Conservation (phyloP, 2,113 vertebrate species). For the Melanostigma gelatinosum region DNA sequence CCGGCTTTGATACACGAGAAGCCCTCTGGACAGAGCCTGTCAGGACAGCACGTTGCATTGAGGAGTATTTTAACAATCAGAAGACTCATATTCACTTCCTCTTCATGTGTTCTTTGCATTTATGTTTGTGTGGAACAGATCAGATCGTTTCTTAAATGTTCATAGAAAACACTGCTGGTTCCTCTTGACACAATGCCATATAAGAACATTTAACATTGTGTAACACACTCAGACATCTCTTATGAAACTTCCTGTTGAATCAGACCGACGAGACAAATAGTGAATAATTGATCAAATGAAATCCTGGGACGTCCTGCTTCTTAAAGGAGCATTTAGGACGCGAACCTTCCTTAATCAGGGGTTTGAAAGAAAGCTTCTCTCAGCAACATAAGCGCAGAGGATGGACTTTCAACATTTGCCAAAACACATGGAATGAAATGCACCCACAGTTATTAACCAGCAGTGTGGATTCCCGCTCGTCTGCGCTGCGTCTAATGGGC, state of each 20-base stretch:
- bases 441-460: conserved; percentile 13
- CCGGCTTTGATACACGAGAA: conserved; percentile 93
- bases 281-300: neutral
- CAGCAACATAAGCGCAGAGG: neutral
- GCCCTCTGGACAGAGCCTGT: conserved; percentile 95
- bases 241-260: neutral
- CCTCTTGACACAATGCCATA: too few relatives aligned
- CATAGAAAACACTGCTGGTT: neutral
- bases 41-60: conserved; percentile 36
- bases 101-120: neutral
- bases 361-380: neutral
- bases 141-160: neutral
- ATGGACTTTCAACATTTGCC: too few relatives aligned
- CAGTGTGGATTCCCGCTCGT: neutral
- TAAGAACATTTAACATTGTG: too few relatives aligned
- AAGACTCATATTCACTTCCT: too few relatives aligned
- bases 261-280: neutral
- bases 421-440: conserved; percentile 1
- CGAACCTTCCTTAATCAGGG: neutral
- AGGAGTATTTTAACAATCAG: neutral
- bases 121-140: too few relatives aligned
- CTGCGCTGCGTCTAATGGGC: conserved; percentile 54
- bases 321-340: neutral
- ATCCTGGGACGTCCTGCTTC: neutral
- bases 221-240: too few relatives aligned